phyloP scores from a whole-genome alignment of 2,888 invertebrate genomes.

The Polydesmus complanatus region DNA sequence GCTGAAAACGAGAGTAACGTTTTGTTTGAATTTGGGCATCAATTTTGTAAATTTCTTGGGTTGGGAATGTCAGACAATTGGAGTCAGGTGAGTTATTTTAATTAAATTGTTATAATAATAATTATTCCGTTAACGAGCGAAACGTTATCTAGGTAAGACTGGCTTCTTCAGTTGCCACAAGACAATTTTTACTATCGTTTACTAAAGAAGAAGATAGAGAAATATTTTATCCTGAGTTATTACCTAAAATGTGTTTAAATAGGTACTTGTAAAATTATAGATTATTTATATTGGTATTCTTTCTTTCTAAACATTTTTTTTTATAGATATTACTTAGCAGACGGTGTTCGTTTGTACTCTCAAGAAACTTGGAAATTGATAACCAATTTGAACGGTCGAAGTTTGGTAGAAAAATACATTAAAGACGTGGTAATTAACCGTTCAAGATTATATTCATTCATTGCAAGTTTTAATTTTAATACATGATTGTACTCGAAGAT shows the following conservation, averaged over 20 bases:
- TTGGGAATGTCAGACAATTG: slow-evolving; percentile 40
- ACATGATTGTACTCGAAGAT: slow-evolving; percentile 27
- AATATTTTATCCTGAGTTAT: slow-evolving; percentile 34
- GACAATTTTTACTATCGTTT: slow-evolving; percentile 35
- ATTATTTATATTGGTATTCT: not conserved
- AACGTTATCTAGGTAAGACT: slow-evolving; percentile 35
- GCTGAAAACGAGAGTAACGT: slow-evolving; percentile 26
- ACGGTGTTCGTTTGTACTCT: slow-evolving; percentile 40
- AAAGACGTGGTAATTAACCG: slow-evolving; percentile 26
- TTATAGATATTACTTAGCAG: slow-evolving; percentile 40
- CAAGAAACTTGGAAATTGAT: slow-evolving; percentile 41
- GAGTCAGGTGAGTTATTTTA: slow-evolving; percentile 32
- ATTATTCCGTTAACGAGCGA: slow-evolving; percentile 1
- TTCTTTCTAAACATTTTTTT: not conserved
- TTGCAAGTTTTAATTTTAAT: not conserved
- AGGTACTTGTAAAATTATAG: slow-evolving; percentile 28
- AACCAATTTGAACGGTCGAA: slow-evolving; percentile 34
- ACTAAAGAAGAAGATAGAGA: slow-evolving; percentile 30
- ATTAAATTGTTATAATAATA: slow-evolving; percentile 1
- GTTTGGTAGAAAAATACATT: slow-evolving; percentile 37
- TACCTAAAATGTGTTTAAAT: slow-evolving; percentile 42
- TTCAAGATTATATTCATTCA: not conserved
- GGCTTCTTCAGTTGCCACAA: slow-evolving; percentile 39
- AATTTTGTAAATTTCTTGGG: slow-evolving; percentile 35
- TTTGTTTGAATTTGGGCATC: slow-evolving; percentile 34